phyloP scores from a whole-genome alignment of 37 sponge, comb jelly and placozoan genomes.

The Tethya wilhelma region DNA sequence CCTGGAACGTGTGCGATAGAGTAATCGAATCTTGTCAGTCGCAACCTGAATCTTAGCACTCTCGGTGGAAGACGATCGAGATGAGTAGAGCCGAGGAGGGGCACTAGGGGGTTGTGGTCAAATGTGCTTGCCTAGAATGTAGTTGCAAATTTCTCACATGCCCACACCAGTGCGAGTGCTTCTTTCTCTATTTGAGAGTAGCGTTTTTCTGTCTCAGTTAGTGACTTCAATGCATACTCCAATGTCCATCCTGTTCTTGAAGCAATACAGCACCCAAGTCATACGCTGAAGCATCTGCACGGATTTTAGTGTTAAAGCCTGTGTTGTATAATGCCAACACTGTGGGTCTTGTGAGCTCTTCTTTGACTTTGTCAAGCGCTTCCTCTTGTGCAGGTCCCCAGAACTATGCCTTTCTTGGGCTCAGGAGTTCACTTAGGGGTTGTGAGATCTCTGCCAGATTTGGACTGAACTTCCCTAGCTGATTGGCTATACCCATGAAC shows the following conservation, averaged over 20 bases:
- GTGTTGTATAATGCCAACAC: constrained; percentile 57
- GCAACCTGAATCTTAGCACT: constrained; percentile 22
- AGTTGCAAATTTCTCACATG: constrained; percentile 29
- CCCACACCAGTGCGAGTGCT: constrained; percentile 27
- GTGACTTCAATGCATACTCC: constrained; percentile 26
- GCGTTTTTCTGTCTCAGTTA: constrained; percentile 12
- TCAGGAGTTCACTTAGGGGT: constrained; percentile 55
- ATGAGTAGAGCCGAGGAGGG: constrained; percentile 18
- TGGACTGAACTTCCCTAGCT: constrained; percentile 47
- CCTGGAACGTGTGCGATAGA: constrained; percentile 7
- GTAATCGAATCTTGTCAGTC: constrained; percentile 27
- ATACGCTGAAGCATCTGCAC: no score
- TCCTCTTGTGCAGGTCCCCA: constrained; percentile 54
- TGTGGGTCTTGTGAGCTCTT: constrained; percentile 27
- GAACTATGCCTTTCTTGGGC: constrained; percentile 23
- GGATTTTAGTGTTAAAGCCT: constrained; percentile 5
- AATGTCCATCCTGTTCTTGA: constrained; percentile 37
- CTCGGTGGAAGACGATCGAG: constrained; percentile 33
- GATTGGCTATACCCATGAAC: constrained; percentile 59
- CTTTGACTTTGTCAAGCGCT: constrained; percentile 40
- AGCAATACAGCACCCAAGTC: constrained; percentile 27
- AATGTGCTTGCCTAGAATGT: constrained; percentile 32
- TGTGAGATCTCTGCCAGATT: constrained; percentile 34
- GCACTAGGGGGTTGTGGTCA: constrained; percentile 8
- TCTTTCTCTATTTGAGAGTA: constrained; percentile 35